Percentiles rank a stretch among this genome's conserved stretches.
Evolutionary conservation across 2,797 vertebrate species (phyloP).

Genomic region (Ctenopoma multispine): DNA sequence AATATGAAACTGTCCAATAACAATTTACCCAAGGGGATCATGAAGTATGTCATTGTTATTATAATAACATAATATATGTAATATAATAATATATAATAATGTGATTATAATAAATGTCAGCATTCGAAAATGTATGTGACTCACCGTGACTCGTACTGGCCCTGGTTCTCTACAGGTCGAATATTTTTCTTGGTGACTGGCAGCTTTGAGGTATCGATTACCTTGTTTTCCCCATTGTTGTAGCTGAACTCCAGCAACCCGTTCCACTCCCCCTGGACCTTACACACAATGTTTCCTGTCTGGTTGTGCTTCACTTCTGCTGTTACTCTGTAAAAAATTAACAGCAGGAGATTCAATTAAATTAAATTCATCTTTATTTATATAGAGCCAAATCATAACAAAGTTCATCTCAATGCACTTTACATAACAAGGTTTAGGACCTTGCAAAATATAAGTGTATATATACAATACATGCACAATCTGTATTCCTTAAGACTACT

Average conservation of each 20-base stretch:
- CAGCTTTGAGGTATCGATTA: constrained; percentile 88
- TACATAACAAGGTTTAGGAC: no score
- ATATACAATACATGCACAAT: no score
- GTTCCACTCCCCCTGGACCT: constrained; percentile 93
- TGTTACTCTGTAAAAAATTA: constrained; percentile 83
- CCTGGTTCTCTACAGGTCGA: constrained; percentile 87
- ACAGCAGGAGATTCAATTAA: background rate
- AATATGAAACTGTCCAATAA: no score
- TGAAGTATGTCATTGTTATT: no score
- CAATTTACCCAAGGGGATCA: no score
- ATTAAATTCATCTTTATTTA: no score
- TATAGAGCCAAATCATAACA: no score
- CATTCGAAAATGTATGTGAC: background rate
- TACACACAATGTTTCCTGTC: constrained; percentile 89
- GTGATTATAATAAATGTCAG: background rate
- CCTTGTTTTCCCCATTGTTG: constrained; percentile 89
- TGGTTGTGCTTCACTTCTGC: constrained; percentile 91
- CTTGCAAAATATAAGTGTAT: no score
- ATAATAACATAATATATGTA: no score
- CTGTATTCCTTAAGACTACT: no score
- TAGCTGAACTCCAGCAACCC: constrained; percentile 91
- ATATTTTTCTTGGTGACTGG: constrained; percentile 88
- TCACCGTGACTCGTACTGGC: constrained; percentile 61
- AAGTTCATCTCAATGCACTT: no score
- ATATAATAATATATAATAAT: no score